Percentiles rank a stretch among this genome's conserved stretches.
Evolutionary conservation across 1,140 invertebrate species (phyloP).

Genomic region (Drosophila novamexicana): DNA sequence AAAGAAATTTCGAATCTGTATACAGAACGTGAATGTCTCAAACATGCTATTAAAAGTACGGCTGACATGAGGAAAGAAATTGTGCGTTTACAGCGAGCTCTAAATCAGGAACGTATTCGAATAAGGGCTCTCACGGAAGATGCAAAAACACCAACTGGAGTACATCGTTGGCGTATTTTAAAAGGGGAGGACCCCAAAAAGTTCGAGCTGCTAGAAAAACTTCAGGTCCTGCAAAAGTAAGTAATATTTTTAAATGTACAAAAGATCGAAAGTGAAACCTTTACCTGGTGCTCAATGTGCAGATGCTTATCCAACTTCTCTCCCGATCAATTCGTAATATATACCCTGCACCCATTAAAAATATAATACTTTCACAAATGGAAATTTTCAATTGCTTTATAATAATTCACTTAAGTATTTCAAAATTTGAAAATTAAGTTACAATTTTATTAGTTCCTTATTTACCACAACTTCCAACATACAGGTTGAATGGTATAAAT

Average conservation of each 20-base stretch:
- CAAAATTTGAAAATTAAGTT: too few species aligned
- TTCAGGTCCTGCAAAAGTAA: conserved; percentile 89
- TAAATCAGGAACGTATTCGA: conserved; percentile 90
- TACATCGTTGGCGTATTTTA: conserved; percentile 92
- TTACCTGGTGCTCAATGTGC: too few species aligned
- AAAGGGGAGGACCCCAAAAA: conserved; percentile 89
- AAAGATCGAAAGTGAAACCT: too few species aligned
- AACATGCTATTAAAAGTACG: conserved; percentile 87
- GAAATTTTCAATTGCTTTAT: too few species aligned
- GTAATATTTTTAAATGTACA: background rate
- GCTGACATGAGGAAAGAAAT: conserved; percentile 89
- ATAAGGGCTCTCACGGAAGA: conserved; percentile 91
- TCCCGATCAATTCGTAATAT: too few species aligned
- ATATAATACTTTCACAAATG: too few species aligned
- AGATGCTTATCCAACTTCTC: too few species aligned
- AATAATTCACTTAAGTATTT: too few species aligned
- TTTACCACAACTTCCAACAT: too few species aligned
- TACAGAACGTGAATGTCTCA: conserved; percentile 87
- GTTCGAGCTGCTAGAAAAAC: conserved; percentile 88
- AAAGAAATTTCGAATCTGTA: conserved; percentile 90
- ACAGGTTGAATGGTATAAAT: too few species aligned
- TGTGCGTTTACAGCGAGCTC: conserved; percentile 89
- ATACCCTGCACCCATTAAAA: too few species aligned
- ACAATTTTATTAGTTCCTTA: too few species aligned
- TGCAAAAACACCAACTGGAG: conserved; percentile 91